Evolutionary conservation across 2,797 vertebrate species (phyloP), one percentile per base, ranked within the genome.

Genomic region (Cyprinella venusta): DNA sequence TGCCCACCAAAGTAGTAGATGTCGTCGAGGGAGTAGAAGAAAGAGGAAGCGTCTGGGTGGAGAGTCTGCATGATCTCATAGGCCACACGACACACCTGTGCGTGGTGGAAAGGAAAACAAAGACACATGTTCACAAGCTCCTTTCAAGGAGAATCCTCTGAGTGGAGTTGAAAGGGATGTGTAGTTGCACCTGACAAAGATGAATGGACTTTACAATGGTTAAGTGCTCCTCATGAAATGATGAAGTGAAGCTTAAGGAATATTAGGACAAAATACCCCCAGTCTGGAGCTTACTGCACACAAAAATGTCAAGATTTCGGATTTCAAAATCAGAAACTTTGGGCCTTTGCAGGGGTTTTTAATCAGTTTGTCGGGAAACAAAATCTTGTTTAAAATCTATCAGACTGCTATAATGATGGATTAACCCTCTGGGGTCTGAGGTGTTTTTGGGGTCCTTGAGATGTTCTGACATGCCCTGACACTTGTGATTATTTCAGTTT

Each of bases 1-100:
- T 99, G 98, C 76, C 98, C 98, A 21, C 98, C 98, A 82, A 99
- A 99, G 93, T 99, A 99, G 95, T 99, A 99, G 92, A 99, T 98
- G 91, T 99, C 98, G 83, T 99, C 98, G 91, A 99, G 94, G 82
- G 98, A 99, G 89, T 97, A 97, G 93, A 99, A 99, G 93, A 95
- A 97, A 0, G 96, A 96, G 10, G 98, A 99, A 85, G 98, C 98
- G 85, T 99, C 98, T 0, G 98, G 97, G 89, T 99, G 98, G 83
- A 98, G 94, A 0, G 96, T 99, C 94, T 99, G 98, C 98, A 99
- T 99, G 82, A 99, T 98, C 94, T 99, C 98, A 64, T 99, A 99
- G 85, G 98, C 98, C 88, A 99, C 98, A 54, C 98, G 97, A 91
- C 98, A 99, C 86, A 99, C 98, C 98, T 99, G 91, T 70, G 8